Evolutionary conservation across 1,140 invertebrate genomes (phyloP).

Genomic region (Aphidius gifuensis): DNA sequence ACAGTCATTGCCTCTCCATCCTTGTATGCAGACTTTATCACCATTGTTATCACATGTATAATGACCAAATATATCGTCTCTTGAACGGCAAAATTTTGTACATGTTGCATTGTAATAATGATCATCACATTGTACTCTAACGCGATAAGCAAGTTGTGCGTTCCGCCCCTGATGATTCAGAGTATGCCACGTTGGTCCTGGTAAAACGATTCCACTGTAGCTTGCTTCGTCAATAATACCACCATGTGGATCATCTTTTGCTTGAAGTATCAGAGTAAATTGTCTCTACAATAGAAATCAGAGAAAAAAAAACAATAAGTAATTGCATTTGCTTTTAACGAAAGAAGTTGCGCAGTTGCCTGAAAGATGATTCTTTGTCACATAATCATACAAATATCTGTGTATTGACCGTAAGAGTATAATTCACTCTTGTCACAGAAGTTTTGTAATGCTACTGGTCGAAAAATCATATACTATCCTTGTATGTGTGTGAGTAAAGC

Average conservation of each 20-base stretch:
- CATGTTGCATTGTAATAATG: conserved; percentile 95
- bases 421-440: too few species aligned
- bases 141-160: conserved; percentile 78
- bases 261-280: conserved; percentile 87
- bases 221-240: conserved; percentile 82
- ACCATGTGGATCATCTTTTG: conserved; percentile 74
- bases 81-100: conserved; percentile 85
- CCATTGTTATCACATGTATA: conserved; percentile 86
- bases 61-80: conserved; percentile 92
- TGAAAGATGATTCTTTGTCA: too few species aligned
- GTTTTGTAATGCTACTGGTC: too few species aligned
- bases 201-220: conserved; percentile 86
- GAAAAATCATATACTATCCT: too few species aligned
- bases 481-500: too few species aligned
- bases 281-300: conserved; percentile 73
- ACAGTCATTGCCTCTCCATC: conserved; percentile 92
- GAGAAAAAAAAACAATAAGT: background rate
- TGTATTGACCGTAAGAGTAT: too few species aligned
- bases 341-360: too few species aligned
- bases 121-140: conserved; percentile 84
- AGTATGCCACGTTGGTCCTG: conserved; percentile 86
- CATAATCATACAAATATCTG: too few species aligned
- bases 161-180: conserved; percentile 74
- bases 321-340: too few species aligned
- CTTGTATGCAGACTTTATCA: conserved; percentile 85